Conservation (phyloP, 2,888 invertebrate species). For the Candidula unifasciata region DNA sequence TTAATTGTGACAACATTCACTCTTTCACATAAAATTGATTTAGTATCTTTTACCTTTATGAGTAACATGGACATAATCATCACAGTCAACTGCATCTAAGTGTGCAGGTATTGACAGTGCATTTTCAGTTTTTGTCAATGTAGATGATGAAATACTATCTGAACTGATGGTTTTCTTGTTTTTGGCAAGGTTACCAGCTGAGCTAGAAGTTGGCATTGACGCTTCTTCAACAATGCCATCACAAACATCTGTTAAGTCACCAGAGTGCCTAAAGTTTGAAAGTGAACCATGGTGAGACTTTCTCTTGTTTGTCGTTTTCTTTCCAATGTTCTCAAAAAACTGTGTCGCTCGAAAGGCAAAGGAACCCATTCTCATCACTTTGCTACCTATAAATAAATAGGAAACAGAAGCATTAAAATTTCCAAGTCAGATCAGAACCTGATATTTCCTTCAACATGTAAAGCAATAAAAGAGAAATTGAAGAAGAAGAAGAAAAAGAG, state of each 20-base stretch:
- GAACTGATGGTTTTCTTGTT: conserved; percentile 24
- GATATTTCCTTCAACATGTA: too few relatives aligned
- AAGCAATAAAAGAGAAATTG: too few relatives aligned
- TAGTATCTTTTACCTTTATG: conserved; percentile 41
- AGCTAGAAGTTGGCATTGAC: conserved; percentile 49
- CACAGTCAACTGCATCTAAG: not conserved
- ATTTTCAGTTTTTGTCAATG: not conserved
- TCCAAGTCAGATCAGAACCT: too few relatives aligned
- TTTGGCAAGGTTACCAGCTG: conserved; percentile 39
- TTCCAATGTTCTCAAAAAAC: conserved; percentile 71
- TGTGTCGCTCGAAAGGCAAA: conserved; percentile 67
- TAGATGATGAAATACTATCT: conserved; percentile 42
- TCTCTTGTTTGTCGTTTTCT: conserved; percentile 58
- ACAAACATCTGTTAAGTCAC: conserved; percentile 34
- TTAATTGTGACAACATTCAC: too few relatives aligned
- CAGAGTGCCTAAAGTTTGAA: conserved; percentile 20
- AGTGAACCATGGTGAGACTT: conserved; percentile 26
- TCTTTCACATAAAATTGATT: not conserved
- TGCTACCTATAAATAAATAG: conserved; percentile 53
- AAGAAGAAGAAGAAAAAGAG: too few relatives aligned
- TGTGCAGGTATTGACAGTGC: conserved; percentile 12
- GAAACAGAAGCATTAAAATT: too few relatives aligned
- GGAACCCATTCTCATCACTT: conserved; percentile 65
- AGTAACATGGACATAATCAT: conserved; percentile 27
- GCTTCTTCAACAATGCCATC: conserved; percentile 55